Percentiles rank a stretch among this genome's conserved stretches.
phyloP scores from a whole-genome alignment of 2,113 vertebrate species.

The Aegotheles bennettii region DNA sequence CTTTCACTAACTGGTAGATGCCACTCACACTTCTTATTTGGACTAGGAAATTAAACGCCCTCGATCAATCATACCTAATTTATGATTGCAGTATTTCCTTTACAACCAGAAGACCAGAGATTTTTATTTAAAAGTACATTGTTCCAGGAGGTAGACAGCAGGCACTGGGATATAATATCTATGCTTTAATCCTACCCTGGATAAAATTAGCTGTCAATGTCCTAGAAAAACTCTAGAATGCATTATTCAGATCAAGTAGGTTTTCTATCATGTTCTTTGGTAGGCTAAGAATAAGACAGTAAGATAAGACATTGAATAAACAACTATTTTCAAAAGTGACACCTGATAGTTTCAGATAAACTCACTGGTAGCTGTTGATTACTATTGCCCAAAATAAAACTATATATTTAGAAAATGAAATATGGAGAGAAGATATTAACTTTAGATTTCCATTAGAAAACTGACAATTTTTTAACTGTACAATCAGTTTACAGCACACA shows the following conservation, averaged over 20 bases:
- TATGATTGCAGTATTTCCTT: neutral
- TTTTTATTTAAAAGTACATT: neutral
- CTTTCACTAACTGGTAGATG: neutral
- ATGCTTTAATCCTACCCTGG: neutral
- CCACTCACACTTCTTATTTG: neutral
- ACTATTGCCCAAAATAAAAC: neutral
- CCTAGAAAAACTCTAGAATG: neutral
- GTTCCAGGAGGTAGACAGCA: neutral
- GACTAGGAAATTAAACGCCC: neutral
- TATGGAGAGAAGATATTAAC: neutral
- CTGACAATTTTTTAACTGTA: neutral
- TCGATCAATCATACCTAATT: neutral
- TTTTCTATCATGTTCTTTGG: neutral
- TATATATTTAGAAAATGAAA: neutral
- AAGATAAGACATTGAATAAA: neutral
- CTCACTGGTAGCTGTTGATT: neutral
- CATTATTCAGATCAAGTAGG: neutral
- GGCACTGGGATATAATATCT: neutral
- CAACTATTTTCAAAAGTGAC: neutral
- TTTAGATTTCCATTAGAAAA: neutral
- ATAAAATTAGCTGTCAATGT: neutral
- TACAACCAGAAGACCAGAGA: neutral
- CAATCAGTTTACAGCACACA: neutral
- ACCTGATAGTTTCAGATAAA: neutral
- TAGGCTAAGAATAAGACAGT: neutral